Percentiles rank a stretch among this genome's conserved stretches.
These are phyloP conservation scores for Epinotia nisella DNA, from an alignment of 2,888 invertebrate species.

Conservation along the genomic window DNA sequence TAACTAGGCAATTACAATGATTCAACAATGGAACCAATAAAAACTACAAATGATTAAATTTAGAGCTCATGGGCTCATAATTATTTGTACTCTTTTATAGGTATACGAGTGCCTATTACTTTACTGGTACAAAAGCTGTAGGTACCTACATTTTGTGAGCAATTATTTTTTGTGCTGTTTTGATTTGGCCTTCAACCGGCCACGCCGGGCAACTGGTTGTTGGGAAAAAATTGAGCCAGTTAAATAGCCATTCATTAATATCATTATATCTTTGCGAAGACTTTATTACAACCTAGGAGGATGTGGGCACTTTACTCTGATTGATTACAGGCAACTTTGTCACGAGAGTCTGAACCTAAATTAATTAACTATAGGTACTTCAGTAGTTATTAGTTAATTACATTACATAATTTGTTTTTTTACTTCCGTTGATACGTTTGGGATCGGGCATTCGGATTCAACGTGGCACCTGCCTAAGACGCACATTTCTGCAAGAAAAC, in stretches of 20 bases:
- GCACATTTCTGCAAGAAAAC: too few species aligned
- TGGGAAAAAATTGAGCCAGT: conserved; percentile 23
- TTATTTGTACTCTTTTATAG: not conserved
- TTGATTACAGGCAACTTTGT: not conserved
- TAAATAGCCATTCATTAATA: conserved; percentile 12
- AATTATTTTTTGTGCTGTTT: conserved; percentile 37
- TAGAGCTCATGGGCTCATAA: not conserved
- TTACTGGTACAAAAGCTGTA: conserved; percentile 11
- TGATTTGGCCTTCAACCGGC: conserved; percentile 40
- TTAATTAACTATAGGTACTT: not conserved
- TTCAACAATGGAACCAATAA: conserved; percentile 1
- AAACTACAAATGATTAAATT: conserved; percentile 6
- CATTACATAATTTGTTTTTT: too few species aligned
- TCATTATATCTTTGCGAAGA: not conserved
- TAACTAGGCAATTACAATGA: not conserved
- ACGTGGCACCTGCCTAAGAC: too few species aligned
- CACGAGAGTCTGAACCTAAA: not conserved
- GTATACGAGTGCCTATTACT: not conserved
- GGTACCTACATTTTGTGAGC: not conserved
- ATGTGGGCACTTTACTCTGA: conserved; percentile 4
- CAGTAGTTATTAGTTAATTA: not conserved
- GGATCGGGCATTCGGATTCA: too few species aligned
- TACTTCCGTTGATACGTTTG: too few species aligned
- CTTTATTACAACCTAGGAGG: not conserved
- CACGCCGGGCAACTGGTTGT: conserved; percentile 23